Base-by-base conservation (phyloP, 2,888 invertebrate genomes). In the Ophion obscuratus region DNA sequence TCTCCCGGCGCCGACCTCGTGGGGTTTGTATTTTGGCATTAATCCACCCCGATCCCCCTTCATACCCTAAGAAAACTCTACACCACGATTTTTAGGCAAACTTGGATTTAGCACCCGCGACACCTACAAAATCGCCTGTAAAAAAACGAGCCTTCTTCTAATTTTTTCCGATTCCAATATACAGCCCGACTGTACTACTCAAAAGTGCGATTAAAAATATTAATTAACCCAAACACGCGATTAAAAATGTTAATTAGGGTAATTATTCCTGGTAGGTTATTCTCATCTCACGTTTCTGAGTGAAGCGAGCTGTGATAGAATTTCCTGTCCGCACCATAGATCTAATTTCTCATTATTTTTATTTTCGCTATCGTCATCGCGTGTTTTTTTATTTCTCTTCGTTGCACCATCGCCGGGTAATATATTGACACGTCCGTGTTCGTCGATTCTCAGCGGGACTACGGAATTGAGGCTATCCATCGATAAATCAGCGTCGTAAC, bases 381-480 rank as follows among this genome's bases (percentile, higher is more conserved):
- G 36, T 24, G 76, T 70, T 36, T 40, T n/a, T n/a, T 83, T 83
- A 47, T 85, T 85, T 61, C 73, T 81, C 53, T 64, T 62, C 61
- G 83, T 88, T 11, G 67, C 66, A 31, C 31, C 66, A 40, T 89
- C 85, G 10, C 89, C 89, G 17, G 92, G 94, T 64, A 91, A 93
- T 77, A 93, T 92, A 89, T 94, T 94, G 88, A 95, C 95, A 90
- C 95, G 94, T 7, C 95, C 95, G 68, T 95, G 92, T 64, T 95
- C 95, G 87, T 95, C 96, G 31, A 95, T 95, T 91, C 96, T 95
- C 92, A 94, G 93, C 36, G 94, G 95, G 87, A 95, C 91, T 44
- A 95, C 87, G 3, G 93, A 93, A 79, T 92, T 93, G 3, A 93
- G 84, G 81, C 92, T 93, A 62, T 93, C 93, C 93, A 93, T 93